These are phyloP conservation scores for Oceanodroma leucorhoa DNA, from an alignment of 2,797 vertebrate species.

Conservation along the genomic window DNA sequence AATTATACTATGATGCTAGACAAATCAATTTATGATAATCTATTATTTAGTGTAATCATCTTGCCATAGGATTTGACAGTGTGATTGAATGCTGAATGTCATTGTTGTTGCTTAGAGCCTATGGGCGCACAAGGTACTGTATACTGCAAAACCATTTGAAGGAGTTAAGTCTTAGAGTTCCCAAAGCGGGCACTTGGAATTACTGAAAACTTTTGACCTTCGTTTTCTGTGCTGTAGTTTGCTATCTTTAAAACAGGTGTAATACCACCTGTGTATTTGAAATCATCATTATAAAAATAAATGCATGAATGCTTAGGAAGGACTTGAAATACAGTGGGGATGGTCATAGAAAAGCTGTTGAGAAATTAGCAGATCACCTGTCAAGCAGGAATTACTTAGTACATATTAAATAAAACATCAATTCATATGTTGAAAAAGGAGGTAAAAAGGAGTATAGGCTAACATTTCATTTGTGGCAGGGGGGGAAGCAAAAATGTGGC, in stretches of 20 bases:
- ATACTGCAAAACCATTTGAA: neutral
- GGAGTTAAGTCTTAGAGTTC: neutral
- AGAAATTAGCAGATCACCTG: neutral
- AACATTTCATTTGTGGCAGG: neutral
- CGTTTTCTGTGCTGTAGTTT: neutral
- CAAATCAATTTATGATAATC: neutral
- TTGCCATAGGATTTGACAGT: neutral
- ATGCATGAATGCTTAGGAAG: neutral
- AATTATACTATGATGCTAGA: neutral
- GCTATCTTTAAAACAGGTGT: neutral
- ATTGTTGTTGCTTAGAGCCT: neutral
- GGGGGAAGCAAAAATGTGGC: neutral
- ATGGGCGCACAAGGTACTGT: fast-evolving
- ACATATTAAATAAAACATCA: neutral
- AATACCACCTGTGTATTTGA: neutral
- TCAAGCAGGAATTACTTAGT: neutral
- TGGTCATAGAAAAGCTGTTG: neutral
- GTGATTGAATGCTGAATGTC: neutral
- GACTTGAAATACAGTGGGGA: neutral
- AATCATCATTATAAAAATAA: neutral
- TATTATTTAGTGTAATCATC: neutral
- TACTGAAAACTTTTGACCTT: neutral
- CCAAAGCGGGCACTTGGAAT: neutral
- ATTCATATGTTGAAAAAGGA: neutral
- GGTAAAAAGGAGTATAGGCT: neutral